Base-by-base conservation (phyloP, 2,797 vertebrate genomes). In the Parauchenoglanis punctatus region DNA sequence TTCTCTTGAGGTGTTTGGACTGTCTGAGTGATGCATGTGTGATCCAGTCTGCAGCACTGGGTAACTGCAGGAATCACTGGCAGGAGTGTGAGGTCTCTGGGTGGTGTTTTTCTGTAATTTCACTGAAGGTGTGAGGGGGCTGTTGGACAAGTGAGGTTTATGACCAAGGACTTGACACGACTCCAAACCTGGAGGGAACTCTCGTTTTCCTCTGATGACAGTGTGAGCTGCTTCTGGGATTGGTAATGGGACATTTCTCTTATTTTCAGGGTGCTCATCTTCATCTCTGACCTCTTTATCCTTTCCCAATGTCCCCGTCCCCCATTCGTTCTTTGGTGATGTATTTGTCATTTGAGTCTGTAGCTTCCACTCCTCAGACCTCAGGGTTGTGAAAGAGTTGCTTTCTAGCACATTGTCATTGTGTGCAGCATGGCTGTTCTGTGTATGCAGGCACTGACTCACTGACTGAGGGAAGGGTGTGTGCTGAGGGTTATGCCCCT, bases 111-210 rank as follows among this genome's bases (percentile, higher is more conserved):
- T 77, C 13, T 65, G 0, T 18, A 61, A 84, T 92, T 95, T 96
- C 6, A 96, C 94, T 83, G 95, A 94, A 46, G 97, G 93, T n/a
- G 94, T 96, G 86, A 97, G 93, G 72, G 90, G 96, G 88, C 97
- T 90, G 46, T 94, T 95, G 8, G 97, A 97, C 67, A 97, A 1
- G 7, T 92, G 93, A 25, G 92, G 93, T 3, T 92, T 95, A 86
- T 86, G 94, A 85, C 83, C 23, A 1, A 93, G 92, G 7, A 92
- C 1, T 49, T 15, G 75, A 65, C 12, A 28, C 0, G 20, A 85
- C 5, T 28, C 49, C 25, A 31, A 49, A 78, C 70, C 72, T 52
- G 86, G 81, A 25, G 59, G 7, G 28, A 85, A 59, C 63, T 89
- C 87, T 88, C 81, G 82, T 56, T 28, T 86, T 75, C n/a, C 67